Conservation (phyloP, 2,113 vertebrate species). For the Pyrgilauda ruficollis region DNA sequence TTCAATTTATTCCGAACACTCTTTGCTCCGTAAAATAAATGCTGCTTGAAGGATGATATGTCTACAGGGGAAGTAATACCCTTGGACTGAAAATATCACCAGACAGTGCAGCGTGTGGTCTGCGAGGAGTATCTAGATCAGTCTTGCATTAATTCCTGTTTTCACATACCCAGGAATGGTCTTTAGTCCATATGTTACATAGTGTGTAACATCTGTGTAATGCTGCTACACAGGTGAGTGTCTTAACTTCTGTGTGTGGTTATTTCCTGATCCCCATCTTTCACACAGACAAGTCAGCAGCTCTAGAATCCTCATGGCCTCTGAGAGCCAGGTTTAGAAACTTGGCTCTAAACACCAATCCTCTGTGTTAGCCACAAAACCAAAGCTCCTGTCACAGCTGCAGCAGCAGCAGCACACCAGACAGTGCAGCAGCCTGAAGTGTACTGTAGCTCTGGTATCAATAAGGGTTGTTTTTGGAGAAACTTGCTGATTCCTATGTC, state of each 20-base stretch:
- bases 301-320: neutral
- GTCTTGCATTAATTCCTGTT: neutral
- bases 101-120: neutral
- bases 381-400: neutral
- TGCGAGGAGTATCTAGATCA: neutral
- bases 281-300: neutral
- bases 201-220: neutral
- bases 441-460: neutral
- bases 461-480: neutral
- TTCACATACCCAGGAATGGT: neutral
- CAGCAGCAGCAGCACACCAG: neutral
- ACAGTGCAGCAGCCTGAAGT: neutral
- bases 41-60: neutral
- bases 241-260: neutral
- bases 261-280: neutral
- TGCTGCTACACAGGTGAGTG: neutral
- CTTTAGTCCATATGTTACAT: neutral
- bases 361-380: neutral
- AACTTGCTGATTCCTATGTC: neutral
- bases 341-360: fast-evolving
- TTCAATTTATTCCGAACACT: neutral
- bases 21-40: neutral
- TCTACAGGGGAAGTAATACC: neutral
- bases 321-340: neutral
- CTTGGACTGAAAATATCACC: neutral